These are phyloP conservation scores for Hyppa rectilinea DNA, from an alignment of 2,888 invertebrate species.

Conservation along the genomic window DNA sequence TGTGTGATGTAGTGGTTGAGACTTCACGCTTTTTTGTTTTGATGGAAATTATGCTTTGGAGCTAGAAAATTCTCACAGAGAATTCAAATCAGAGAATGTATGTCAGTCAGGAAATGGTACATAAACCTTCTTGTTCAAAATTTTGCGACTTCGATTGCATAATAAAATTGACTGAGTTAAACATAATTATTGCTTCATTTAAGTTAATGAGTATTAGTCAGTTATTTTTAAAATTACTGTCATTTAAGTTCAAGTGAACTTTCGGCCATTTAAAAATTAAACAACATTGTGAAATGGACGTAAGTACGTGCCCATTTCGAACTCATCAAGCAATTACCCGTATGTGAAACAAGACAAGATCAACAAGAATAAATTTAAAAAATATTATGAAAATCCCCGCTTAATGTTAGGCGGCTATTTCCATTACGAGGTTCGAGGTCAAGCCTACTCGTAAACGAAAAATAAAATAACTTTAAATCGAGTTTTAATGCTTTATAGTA, in stretches of 20 bases:
- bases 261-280: constrained; percentile 34
- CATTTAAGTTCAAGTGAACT: constrained; percentile 5
- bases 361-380: constrained; percentile 38
- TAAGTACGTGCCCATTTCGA: constrained; percentile 12
- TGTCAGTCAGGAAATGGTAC: not conserved
- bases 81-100: not conserved
- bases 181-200: constrained; percentile 41
- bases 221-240: constrained; percentile 23
- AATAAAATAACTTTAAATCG: constrained; percentile 70
- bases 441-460: constrained; percentile 61
- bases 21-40: constrained; percentile 23
- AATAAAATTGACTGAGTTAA: not conserved
- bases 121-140: not conserved
- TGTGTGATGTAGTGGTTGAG: not conserved
- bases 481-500: constrained; percentile 79
- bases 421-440: constrained; percentile 44
- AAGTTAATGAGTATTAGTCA: constrained; percentile 18
- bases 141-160: not conserved
- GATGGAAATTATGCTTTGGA: not conserved
- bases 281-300: constrained; percentile 19
- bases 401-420: constrained; percentile 46
- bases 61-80: not conserved
- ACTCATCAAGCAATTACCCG: constrained; percentile 38
- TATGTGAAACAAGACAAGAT: constrained; percentile 22
- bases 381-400: constrained; percentile 41